phyloP scores from a whole-genome alignment of 2,113 vertebrate species.

The Myotis lucifugus region DNA sequence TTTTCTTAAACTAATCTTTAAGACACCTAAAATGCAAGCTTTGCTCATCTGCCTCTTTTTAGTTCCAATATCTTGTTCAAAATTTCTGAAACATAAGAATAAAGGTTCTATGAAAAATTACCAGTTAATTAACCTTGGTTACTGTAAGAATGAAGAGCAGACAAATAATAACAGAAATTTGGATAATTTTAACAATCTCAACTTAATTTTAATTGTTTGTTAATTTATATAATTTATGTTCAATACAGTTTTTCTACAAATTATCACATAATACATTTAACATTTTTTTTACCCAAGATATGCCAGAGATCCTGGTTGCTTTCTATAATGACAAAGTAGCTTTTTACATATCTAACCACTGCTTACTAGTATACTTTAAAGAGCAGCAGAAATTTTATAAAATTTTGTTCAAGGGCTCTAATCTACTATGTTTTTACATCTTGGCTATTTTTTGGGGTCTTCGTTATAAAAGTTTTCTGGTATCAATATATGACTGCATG shows the following conservation, averaged over 20 bases:
- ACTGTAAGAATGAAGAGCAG: neutral
- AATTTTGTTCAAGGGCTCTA: neutral
- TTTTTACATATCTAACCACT: neutral
- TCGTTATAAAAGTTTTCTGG: neutral
- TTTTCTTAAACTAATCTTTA: conserved; percentile 75
- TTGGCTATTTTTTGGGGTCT: neutral
- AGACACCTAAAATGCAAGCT: conserved; percentile 60
- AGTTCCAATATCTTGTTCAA: conserved; percentile 36
- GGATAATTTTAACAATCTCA: neutral
- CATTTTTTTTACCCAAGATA: neutral
- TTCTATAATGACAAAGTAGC: neutral
- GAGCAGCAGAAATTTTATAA: neutral
- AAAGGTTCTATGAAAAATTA: conserved; percentile 9
- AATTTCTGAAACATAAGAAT: conserved; percentile 54
- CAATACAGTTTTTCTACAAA: neutral
- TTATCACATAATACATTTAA: neutral
- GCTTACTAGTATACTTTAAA: neutral
- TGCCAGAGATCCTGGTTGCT: neutral
- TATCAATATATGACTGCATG: neutral
- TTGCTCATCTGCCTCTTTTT: conserved; percentile 38
- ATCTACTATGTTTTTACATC: neutral
- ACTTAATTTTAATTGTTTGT: neutral
- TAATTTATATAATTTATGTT: conserved; percentile 12
- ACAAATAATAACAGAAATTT: neutral
- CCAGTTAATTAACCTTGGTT: neutral